Conservation (phyloP, 2,113 vertebrate species). For the Thunnus thynnus region DNA sequence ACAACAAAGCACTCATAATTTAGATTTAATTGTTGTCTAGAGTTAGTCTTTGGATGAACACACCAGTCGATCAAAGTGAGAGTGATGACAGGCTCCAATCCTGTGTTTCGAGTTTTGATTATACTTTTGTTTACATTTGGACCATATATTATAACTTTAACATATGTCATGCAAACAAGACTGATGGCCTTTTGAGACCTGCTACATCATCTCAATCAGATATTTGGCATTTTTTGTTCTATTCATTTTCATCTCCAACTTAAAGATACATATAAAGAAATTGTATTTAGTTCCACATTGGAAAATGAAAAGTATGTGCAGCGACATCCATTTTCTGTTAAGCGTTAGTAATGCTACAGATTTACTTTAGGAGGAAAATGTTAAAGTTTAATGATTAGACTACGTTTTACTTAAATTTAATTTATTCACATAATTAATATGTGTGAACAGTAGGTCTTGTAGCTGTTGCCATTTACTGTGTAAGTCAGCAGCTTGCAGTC, state of each 20-base stretch:
- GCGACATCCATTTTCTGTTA: not conserved
- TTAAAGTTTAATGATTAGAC: not conserved
- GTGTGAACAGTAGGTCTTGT: not conserved
- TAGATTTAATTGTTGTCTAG: not conserved
- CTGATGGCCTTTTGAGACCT: not conserved
- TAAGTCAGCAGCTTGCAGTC: not conserved
- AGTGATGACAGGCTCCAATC: not conserved
- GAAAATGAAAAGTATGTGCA: too few species aligned
- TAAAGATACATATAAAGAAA: not conserved
- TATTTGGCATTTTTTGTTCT: not conserved
- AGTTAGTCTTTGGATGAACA: not conserved
- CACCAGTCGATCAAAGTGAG: not conserved
- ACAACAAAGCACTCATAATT: not conserved
- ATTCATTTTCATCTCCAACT: not conserved
- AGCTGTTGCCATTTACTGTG: not conserved
- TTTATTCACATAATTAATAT: constrained; percentile 4
- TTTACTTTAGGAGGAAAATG: not conserved
- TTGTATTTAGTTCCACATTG: not conserved
- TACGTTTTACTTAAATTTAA: not conserved
- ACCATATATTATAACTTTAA: too few species aligned
- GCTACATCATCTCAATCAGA: not conserved
- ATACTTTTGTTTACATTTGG: not conserved
- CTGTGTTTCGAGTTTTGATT: not conserved
- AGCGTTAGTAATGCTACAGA: not conserved
- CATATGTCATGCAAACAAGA: not conserved